A percentile compares a stretch with the other conserved stretches of the same genome.
phyloP scores from a whole-genome alignment of 2,888 invertebrate species.

The Adineta ricciae region DNA sequence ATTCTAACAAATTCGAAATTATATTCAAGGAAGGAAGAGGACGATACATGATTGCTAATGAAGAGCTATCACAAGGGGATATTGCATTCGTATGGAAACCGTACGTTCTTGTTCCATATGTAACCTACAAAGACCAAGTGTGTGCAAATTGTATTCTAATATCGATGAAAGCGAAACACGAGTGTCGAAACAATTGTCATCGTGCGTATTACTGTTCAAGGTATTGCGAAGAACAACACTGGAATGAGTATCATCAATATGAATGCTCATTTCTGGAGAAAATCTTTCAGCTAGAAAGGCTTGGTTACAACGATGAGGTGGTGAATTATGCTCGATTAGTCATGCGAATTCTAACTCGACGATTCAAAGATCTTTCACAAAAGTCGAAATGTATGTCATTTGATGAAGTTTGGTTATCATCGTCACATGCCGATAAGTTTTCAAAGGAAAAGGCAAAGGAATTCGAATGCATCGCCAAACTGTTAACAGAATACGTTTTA shows the following conservation, averaged over 20 bases:
- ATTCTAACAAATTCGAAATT: no score
- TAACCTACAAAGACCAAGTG: not conserved
- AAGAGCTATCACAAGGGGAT: not conserved
- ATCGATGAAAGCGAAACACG: not conserved
- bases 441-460: not conserved
- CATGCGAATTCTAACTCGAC: not conserved
- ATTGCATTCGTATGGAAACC: not conserved
- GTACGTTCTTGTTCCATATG: not conserved
- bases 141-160: not conserved
- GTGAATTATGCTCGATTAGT: not conserved
- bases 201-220: not conserved
- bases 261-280: not conserved
- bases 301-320: not conserved
- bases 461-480: not conserved
- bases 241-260: not conserved
- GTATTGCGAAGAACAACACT: not conserved
- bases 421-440: not conserved
- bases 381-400: not conserved
- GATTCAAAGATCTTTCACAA: not conserved
- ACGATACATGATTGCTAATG: not conserved
- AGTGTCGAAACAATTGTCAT: not conserved
- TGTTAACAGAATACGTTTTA: not conserved
- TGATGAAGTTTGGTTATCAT: not conserved
- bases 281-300: not conserved
- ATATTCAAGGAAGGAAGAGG: not conserved